Conservation (phyloP, 2,113 vertebrate genomes). For the Odontophorus gujanensis region DNA sequence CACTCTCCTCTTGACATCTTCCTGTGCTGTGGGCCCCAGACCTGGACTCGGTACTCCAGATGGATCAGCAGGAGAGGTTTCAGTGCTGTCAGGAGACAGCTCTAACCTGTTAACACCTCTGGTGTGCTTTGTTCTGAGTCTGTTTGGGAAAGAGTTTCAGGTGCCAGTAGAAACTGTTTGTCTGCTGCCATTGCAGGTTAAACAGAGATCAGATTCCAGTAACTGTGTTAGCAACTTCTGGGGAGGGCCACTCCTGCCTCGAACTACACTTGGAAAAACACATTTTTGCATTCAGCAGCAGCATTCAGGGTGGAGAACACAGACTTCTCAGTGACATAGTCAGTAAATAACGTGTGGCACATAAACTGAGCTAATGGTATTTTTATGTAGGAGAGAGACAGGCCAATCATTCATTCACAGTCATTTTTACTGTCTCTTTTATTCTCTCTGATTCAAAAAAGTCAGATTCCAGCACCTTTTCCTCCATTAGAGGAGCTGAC, state of each 20-base stretch:
- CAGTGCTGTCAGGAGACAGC: background rate
- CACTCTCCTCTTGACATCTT: no score
- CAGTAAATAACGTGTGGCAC: constrained; percentile 45
- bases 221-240: background rate
- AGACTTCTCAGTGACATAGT: background rate
- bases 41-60: no score
- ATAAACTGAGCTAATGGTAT: constrained; percentile 47
- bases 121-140: background rate
- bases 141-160: background rate
- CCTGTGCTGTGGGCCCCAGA: no score
- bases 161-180: background rate
- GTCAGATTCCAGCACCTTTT: constrained; percentile 7
- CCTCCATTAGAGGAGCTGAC: background rate
- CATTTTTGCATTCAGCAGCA: background rate
- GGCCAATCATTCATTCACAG: constrained; percentile 17
- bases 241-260: background rate
- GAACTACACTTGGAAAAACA: background rate
- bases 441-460: constrained; percentile 21
- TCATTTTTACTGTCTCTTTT: constrained; percentile 46
- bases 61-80: background rate
- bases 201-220: background rate
- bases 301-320: background rate
- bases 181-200: background rate
- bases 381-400: constrained; percentile 56
- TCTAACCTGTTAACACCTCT: background rate